Percentiles rank a stretch among this genome's conserved stretches.
Evolutionary conservation across 2,113 vertebrate species (phyloP).

Genomic region (Malurus alboscapulatus): DNA sequence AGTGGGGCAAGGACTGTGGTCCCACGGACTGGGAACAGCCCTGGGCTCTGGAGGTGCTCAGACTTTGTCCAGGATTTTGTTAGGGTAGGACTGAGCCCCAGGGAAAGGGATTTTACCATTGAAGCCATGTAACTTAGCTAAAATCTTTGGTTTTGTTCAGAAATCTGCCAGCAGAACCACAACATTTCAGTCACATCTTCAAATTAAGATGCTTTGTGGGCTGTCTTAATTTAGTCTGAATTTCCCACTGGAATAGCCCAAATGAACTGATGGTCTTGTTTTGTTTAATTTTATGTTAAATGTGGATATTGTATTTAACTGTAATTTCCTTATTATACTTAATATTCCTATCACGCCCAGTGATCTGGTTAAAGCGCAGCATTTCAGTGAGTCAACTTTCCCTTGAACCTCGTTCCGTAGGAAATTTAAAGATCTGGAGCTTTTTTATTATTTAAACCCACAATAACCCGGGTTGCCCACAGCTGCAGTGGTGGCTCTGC

Average conservation of each 20-base stretch:
- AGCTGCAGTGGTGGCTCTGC: neutral
- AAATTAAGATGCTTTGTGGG: constrained; percentile 26
- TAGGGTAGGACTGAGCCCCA: neutral
- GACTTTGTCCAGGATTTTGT: neutral
- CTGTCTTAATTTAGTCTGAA: constrained; percentile 32
- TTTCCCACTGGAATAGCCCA: constrained; percentile 24
- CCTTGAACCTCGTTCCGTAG: neutral
- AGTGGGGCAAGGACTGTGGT: neutral
- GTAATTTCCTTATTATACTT: constrained; percentile 35
- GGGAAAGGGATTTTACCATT: neutral
- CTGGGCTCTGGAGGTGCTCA: neutral
- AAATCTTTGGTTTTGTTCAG: neutral
- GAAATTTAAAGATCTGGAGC: neutral
- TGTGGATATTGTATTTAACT: constrained; percentile 18
- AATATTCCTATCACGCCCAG: neutral
- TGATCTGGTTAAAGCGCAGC: neutral
- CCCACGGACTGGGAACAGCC: rapidly evolving
- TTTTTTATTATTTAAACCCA: neutral
- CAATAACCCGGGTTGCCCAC: constrained; percentile 10
- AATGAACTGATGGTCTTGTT: constrained; percentile 29
- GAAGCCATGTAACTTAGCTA: neutral
- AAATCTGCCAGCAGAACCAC: neutral
- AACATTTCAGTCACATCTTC: neutral
- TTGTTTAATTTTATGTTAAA: constrained; percentile 50
- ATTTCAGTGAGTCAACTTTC: neutral